Conservation (phyloP, 2,113 vertebrate species). For the Dissostichus mawsoni region DNA sequence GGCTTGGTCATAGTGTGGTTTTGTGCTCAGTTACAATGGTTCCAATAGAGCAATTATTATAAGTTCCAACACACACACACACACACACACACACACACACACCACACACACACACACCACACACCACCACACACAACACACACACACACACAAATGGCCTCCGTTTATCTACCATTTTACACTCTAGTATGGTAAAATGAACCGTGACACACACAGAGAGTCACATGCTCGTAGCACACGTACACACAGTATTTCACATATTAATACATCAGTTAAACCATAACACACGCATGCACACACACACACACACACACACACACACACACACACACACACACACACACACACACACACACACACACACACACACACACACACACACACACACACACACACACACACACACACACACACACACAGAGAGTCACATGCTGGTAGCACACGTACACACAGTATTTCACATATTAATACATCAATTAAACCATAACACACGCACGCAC, state of each 20-base stretch:
- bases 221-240: slow-evolving; percentile 22
- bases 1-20: slow-evolving; percentile 60
- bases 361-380: neutral
- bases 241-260: slow-evolving; percentile 45
- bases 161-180: slow-evolving; percentile 24
- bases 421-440: slow-evolving; percentile 16
- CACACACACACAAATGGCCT: slow-evolving; percentile 21
- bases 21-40: slow-evolving; percentile 40
- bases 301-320: neutral
- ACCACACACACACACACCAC: slow-evolving; percentile 18
- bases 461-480: slow-evolving; percentile 5
- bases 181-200: slow-evolving; percentile 55
- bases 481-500: neutral
- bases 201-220: slow-evolving; percentile 18
- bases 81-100: slow-evolving; percentile 40
- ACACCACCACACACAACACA: too few relatives aligned
- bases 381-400: neutral
- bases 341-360: neutral
- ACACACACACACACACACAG: slow-evolving; percentile 3
- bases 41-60: slow-evolving; percentile 64
- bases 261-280: neutral
- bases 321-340: neutral
- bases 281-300: neutral
- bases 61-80: slow-evolving; percentile 36
- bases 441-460: slow-evolving; percentile 42